Percentiles rank a stretch among this genome's conserved stretches.
Conservation (phyloP, 2,888 invertebrate species). For the Germaria angustata region DNA sequence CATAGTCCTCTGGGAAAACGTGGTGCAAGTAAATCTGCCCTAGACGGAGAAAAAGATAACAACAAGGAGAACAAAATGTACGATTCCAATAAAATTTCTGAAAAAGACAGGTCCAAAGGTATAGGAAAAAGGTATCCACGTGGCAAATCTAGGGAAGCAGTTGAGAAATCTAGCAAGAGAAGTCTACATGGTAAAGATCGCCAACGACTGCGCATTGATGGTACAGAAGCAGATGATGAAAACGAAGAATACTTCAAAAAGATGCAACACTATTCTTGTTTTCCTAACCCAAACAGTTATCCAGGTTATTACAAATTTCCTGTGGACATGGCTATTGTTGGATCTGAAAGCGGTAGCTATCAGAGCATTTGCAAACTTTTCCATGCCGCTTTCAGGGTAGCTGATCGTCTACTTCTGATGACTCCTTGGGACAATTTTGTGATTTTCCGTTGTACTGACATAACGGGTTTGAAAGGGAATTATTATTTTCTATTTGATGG, state of each 20-base stretch:
- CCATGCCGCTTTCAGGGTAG: slow-evolving; percentile 73
- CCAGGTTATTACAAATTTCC: slow-evolving; percentile 73
- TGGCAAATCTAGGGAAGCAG: neutral
- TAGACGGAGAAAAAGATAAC: neutral
- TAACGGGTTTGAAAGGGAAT: slow-evolving; percentile 2
- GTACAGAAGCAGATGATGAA: slow-evolving; percentile 58
- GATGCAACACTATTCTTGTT: slow-evolving; percentile 10
- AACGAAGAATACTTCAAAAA: slow-evolving; percentile 32
- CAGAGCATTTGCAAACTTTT: slow-evolving; percentile 75
- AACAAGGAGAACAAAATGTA: neutral
- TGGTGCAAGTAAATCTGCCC: neutral
- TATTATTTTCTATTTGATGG: slow-evolving; percentile 76
- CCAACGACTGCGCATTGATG: slow-evolving; percentile 1
- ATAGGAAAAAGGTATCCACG: neutral
- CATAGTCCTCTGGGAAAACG: no score
- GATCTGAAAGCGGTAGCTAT: slow-evolving; percentile 77
- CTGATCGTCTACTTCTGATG: slow-evolving; percentile 76
- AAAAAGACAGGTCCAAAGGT: neutral
- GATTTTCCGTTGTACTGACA: slow-evolving; percentile 70
- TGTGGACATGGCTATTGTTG: slow-evolving; percentile 75
- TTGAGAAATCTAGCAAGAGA: neutral
- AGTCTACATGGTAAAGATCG: neutral
- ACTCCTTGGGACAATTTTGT: slow-evolving; percentile 79
- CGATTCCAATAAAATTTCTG: neutral
- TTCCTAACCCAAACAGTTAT: slow-evolving; percentile 72